These are phyloP conservation scores for Caenorhabditis plicata DNA, from an alignment of 2,888 invertebrate genomes.

Conservation along the genomic window DNA sequence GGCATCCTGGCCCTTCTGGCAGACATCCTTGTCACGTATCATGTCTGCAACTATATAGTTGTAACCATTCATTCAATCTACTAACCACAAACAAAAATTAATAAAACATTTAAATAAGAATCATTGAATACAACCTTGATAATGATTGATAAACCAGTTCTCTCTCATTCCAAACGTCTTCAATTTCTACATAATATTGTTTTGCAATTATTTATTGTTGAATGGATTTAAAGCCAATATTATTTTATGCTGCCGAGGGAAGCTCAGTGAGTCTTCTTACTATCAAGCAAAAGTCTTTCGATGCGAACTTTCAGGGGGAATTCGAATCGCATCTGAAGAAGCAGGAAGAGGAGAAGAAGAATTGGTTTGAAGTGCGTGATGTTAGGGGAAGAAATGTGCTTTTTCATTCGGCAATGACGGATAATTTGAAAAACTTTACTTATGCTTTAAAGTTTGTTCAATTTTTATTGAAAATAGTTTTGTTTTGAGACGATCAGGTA, in stretches of 20 bases:
- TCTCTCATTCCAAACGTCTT: no score
- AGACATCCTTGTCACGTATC: no score
- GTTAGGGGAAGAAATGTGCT: constrained; percentile 34
- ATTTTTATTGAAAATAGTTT: background rate
- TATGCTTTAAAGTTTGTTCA: constrained; percentile 30
- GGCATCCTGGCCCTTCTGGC: no score
- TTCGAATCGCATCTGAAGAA: constrained; percentile 17
- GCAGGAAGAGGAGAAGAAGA: constrained; percentile 6
- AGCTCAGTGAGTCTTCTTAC: constrained; percentile 5
- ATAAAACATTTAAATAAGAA: no score
- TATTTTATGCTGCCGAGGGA: constrained; percentile 27
- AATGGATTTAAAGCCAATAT: constrained; percentile 17
- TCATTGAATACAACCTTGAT: no score
- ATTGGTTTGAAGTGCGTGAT: constrained; percentile 19
- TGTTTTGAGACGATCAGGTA: constrained; percentile 5
- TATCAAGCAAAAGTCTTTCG: background rate
- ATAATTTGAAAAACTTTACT: constrained; percentile 38
- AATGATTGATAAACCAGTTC: no score
- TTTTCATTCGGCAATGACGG: constrained; percentile 41
- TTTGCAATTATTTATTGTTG: no score
- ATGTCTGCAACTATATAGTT: no score
- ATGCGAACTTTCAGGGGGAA: constrained; percentile 14
- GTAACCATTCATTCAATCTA: no score
- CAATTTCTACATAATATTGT: no score
- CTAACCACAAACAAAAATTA: no score